Conservation (phyloP, 2,888 invertebrate species). For the Sarcophaga carnaria region DNA sequence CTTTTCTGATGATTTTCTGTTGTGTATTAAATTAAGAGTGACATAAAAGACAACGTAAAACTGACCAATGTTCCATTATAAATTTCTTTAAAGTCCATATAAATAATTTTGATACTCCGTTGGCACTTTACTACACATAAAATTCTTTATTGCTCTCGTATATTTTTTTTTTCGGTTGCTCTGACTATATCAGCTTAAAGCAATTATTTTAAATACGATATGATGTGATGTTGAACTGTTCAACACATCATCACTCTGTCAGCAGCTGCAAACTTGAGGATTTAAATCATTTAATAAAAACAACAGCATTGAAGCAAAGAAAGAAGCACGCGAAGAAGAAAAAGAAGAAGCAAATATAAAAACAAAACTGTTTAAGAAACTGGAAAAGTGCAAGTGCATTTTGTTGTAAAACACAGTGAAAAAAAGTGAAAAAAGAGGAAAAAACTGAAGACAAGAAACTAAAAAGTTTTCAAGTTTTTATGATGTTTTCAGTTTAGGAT, state of each 20-base stretch:
- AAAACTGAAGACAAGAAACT: neutral
- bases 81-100: no score
- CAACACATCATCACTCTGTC: conserved; percentile 29
- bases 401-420: conserved; percentile 24
- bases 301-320: neutral
- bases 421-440: neutral
- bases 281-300: conserved; percentile 52
- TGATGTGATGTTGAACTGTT: conserved; percentile 7
- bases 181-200: conserved; percentile 21
- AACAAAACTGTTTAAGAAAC: conserved; percentile 16
- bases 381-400: conserved; percentile 58
- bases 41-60: no score
- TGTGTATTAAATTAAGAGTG: no score
- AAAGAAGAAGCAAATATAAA: neutral
- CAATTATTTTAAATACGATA: conserved; percentile 28
- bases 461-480: conserved; percentile 27
- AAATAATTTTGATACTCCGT: no score
- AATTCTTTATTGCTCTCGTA: no score
- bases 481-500: conserved; percentile 30
- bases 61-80: no score
- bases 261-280: conserved; percentile 41
- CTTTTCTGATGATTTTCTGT: no score
- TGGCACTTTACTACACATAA: no score
- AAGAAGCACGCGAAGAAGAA: neutral
- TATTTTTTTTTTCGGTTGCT: no score